Evolutionary conservation across 2,113 vertebrate genomes (phyloP).

Genomic region (Orthochromis indermauri): DNA sequence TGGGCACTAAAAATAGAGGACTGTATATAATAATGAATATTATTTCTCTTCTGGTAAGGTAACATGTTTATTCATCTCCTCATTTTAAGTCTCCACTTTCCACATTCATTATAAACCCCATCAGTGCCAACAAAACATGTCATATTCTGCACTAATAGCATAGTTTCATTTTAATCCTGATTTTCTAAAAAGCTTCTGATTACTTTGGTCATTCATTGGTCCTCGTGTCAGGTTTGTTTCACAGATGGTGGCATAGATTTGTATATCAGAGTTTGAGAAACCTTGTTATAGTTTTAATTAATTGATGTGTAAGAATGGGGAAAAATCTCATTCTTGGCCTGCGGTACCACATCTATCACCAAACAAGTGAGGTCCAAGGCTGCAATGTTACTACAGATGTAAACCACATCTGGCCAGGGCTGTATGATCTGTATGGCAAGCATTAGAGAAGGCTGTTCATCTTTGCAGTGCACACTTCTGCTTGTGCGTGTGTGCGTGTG

Average conservation of each 20-base stretch:
- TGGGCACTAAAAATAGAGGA: neutral
- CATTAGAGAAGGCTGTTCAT: neutral
- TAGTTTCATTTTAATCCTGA: neutral
- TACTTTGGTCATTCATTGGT: neutral
- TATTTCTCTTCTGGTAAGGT: neutral
- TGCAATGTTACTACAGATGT: conserved; percentile 44
- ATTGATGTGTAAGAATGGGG: neutral
- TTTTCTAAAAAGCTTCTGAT: neutral
- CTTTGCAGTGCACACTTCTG: neutral
- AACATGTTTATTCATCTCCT: neutral
- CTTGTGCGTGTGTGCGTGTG: neutral
- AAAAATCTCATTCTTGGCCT: neutral
- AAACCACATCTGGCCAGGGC: conserved; percentile 19
- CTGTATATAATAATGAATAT: neutral
- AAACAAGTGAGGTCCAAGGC: neutral
- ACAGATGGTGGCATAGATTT: neutral
- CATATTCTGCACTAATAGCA: neutral
- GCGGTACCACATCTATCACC: neutral
- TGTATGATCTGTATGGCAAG: conserved; percentile 17
- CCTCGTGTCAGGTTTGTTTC: neutral
- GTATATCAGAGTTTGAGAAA: neutral
- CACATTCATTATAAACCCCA: neutral
- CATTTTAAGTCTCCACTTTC: neutral
- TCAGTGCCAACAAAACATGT: neutral
- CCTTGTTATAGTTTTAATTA: neutral